Base-by-base conservation (phyloP, 2,888 invertebrate species). In the Rhagophthalmus giganteus region DNA sequence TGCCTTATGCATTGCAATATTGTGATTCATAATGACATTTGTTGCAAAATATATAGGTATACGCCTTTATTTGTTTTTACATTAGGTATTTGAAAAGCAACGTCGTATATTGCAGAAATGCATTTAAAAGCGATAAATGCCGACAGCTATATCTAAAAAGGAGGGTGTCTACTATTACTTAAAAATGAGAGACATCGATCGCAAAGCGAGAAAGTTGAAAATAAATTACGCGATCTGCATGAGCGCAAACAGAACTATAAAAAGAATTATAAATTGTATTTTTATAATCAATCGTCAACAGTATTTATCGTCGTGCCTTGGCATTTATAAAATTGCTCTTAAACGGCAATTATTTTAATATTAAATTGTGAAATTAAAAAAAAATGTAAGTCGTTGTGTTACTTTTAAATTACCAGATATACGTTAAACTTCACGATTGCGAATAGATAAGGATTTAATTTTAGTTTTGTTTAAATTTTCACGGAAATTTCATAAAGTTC, bases 171-270 rank as follows among this genome's bases (percentile, higher is more conserved):
- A 37, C 9, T 10, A 15, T 9, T 37, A 16, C 25, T 6, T 7
- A 1, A 10, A 28, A 39, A n/a, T 1, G 20, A n/a, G n/a, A 38
- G 38, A 6, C 9, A 15, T 12, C 14, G 10, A 14, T 7, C 6
- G 8, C 4, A 12, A 28, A 8, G 7, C 10, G 10, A 41, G 33
- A 30, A 16, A 34, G 9, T 27, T 14, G 31, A 9, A 13, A 28
- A 14, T 41, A 35, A 41, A 27, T 35, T 34, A 37, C 42, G 41
- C 28, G 35, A 41, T 49, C 41, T 49, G 41, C 49, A 49, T 42
- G 49, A 49, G 31, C 25, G 49, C 41, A 41, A 41, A 49, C 25
- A 35, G 28, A 48, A 31, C 41, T 41, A 41, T 48, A 24, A n/a
- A n/a, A 28, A 41, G 28, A 48, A 48, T 48, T 41, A 35, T 24